Evolutionary conservation across 2,888 invertebrate species (phyloP).

Genomic region (Apamea monoglypha): DNA sequence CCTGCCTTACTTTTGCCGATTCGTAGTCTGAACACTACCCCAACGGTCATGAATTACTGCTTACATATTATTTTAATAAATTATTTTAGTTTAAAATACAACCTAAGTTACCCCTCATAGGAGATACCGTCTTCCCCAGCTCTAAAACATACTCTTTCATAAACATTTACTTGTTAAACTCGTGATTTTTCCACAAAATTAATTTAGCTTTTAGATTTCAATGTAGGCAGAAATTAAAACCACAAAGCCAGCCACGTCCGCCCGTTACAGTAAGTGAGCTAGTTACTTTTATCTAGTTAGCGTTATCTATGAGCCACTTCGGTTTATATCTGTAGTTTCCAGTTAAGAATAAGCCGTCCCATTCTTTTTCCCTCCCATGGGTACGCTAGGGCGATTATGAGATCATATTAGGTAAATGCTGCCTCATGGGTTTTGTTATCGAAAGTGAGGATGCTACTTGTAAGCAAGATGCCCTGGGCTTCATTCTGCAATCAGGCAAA

Average conservation of each 20-base stretch:
- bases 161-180: neutral
- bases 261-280: conserved; percentile 59
- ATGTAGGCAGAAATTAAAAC: conserved; percentile 68
- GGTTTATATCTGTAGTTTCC: conserved; percentile 44
- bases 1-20: neutral
- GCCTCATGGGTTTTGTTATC: neutral
- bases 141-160: conserved; percentile 1
- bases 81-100: neutral
- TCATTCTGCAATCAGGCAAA: neutral
- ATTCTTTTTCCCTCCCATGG: conserved; percentile 19
- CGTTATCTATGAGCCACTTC: conserved; percentile 58
- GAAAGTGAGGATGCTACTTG: neutral
- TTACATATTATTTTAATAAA: neutral
- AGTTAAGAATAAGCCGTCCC: conserved; percentile 40
- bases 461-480: neutral
- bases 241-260: conserved; percentile 60
- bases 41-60: neutral
- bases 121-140: neutral
- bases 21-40: neutral
- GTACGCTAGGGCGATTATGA: conserved; percentile 6
- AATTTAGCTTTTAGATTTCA: conserved; percentile 44
- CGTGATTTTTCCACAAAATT: neutral
- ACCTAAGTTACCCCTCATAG: neutral
- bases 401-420: conserved; percentile 33
- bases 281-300: conserved; percentile 59